phyloP scores from a whole-genome alignment of 2,113 vertebrate genomes.

The Myiagra hebetior region DNA sequence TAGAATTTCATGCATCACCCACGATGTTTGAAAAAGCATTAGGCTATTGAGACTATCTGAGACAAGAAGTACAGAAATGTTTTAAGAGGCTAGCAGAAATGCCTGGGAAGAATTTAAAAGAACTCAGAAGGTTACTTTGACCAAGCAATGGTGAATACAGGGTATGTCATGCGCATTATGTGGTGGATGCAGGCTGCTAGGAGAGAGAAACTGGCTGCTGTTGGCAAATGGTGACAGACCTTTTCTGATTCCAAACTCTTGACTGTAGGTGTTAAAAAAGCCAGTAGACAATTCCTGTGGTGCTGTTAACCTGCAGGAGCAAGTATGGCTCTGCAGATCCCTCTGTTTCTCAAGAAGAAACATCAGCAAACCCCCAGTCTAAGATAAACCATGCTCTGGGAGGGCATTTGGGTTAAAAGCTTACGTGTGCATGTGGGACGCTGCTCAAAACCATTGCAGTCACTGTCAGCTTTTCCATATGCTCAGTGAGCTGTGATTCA shows the following conservation, averaged over 20 bases:
- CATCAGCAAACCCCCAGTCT: neutral
- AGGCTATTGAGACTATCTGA: slow-evolving; percentile 17
- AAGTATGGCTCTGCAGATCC: neutral
- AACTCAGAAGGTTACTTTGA: neutral
- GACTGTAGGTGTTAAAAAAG: neutral
- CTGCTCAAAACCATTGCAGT: neutral
- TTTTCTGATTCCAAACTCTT: neutral
- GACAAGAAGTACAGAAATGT: slow-evolving; percentile 20
- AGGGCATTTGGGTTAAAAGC: neutral
- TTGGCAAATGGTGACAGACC: neutral
- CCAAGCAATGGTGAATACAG: neutral
- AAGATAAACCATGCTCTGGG: neutral
- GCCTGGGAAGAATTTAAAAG: neutral
- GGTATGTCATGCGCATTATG: neutral
- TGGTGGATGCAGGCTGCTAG: neutral
- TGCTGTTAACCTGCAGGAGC: neutral
- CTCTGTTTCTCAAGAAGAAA: neutral
- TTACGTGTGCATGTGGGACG: neutral
- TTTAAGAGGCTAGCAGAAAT: neutral
- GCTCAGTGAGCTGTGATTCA: slow-evolving; percentile 22
- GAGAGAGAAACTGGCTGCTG: neutral
- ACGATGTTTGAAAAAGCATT: slow-evolving; percentile 24
- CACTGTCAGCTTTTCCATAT: neutral
- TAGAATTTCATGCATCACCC: slow-evolving; percentile 28
- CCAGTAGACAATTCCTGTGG: neutral